Evolutionary conservation across 2,113 vertebrate species (phyloP).

Genomic region (Gallinago paraguaiae): DNA sequence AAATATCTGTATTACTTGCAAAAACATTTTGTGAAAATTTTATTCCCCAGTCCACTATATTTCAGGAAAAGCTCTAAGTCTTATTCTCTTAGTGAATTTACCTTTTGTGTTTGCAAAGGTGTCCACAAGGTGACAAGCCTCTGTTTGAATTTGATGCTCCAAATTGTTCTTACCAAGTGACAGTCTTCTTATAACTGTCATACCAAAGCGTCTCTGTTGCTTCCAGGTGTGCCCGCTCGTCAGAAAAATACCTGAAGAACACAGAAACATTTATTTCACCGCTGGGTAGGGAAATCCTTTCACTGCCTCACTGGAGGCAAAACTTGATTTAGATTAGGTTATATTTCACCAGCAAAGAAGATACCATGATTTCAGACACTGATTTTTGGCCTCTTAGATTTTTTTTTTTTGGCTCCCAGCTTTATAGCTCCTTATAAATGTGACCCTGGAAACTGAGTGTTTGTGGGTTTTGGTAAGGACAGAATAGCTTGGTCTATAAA

Average conservation of each 20-base stretch:
- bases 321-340: background rate
- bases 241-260: slow-evolving; percentile 67
- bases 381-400: background rate
- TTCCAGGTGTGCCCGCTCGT: slow-evolving; percentile 69
- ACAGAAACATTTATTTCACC: background rate
- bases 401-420: background rate
- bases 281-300: background rate
- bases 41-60: background rate
- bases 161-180: slow-evolving; percentile 43
- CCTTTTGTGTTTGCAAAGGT: slow-evolving; percentile 56
- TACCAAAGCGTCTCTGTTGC: slow-evolving; percentile 69
- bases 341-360: background rate
- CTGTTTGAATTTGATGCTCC: slow-evolving; percentile 60
- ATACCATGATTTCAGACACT: background rate
- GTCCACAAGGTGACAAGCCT: slow-evolving; percentile 47
- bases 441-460: background rate
- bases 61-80: background rate
- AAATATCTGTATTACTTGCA: background rate
- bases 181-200: slow-evolving; percentile 50
- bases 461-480: background rate
- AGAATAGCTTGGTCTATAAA: background rate
- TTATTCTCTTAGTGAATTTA: background rate
- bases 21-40: background rate
- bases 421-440: background rate
- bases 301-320: background rate